Conservation (phyloP, 2,888 invertebrate genomes). For the Polydrusus tereticollis region DNA sequence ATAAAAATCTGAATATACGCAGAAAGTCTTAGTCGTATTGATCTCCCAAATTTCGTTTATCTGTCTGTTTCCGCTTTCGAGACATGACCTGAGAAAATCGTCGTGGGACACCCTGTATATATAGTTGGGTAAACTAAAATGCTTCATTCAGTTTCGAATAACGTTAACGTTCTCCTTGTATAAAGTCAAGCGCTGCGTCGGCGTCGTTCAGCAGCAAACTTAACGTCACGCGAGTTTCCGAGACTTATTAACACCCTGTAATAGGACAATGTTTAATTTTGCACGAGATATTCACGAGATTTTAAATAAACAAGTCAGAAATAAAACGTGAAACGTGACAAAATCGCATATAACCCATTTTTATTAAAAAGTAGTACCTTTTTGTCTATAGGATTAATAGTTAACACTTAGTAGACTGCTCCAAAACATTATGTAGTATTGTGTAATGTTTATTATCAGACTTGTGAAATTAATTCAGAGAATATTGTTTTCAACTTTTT, state of each 20-base stretch:
- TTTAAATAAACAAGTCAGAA: slow-evolving; percentile 24
- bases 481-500: slow-evolving; percentile 9
- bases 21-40: too few species aligned
- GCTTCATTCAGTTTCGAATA: too few species aligned
- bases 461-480: slow-evolving; percentile 16
- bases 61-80: too few species aligned
- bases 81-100: too few species aligned
- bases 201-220: too few species aligned
- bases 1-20: too few species aligned
- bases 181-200: too few species aligned
- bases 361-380: slow-evolving; percentile 11
- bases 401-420: slow-evolving; percentile 20
- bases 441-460: slow-evolving; percentile 35
- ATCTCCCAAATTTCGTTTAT: too few species aligned
- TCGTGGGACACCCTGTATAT: too few species aligned
- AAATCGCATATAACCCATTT: slow-evolving; percentile 11
- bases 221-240: too few species aligned
- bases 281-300: slow-evolving; percentile 43
- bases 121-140: too few species aligned
- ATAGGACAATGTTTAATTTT: slow-evolving; percentile 16
- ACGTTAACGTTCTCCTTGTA: too few species aligned
- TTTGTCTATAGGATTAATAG: slow-evolving; percentile 28
- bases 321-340: slow-evolving; percentile 30
- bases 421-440: slow-evolving; percentile 20
- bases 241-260: not conserved